These are phyloP conservation scores for Apodemia duryi DNA, from an alignment of 2,888 invertebrate genomes.

Conservation along the genomic window DNA sequence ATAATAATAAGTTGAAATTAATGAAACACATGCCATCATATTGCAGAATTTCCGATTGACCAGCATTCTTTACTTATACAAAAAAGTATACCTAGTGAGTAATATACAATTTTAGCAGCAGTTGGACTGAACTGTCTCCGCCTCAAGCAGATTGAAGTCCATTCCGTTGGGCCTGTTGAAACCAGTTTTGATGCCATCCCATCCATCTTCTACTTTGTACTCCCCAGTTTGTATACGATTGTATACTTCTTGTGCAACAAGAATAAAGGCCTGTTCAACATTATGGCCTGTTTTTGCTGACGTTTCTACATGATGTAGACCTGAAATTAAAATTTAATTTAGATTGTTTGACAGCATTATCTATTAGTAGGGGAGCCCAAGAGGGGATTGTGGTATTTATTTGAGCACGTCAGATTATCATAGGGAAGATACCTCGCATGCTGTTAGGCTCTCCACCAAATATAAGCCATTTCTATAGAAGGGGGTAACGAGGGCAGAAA, in stretches of 20 bases:
- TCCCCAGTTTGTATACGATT: conserved; percentile 94
- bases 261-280: conserved; percentile 94
- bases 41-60: background rate
- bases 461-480: too few species aligned
- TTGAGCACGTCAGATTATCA: too few species aligned
- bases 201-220: conserved; percentile 95
- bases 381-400: too few species aligned
- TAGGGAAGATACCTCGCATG: too few species aligned
- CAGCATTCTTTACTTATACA: conserved; percentile 4
- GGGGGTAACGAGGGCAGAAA: too few species aligned
- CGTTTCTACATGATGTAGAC: conserved; percentile 95
- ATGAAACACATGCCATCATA: background rate
- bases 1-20: background rate
- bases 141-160: conserved; percentile 92
- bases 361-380: background rate
- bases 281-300: conserved; percentile 95
- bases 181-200: conserved; percentile 98
- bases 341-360: background rate
- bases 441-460: too few species aligned
- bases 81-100: conserved; percentile 9
- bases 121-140: conserved; percentile 92
- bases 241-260: conserved; percentile 94
- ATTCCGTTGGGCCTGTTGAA: conserved; percentile 89
- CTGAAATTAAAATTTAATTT: conserved; percentile 38
- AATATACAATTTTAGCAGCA: conserved; percentile 83